Percentiles rank a stretch among this genome's conserved stretches.
Evolutionary conservation across 2,888 invertebrate species (phyloP).

Genomic region (Anticlea derivata): DNA sequence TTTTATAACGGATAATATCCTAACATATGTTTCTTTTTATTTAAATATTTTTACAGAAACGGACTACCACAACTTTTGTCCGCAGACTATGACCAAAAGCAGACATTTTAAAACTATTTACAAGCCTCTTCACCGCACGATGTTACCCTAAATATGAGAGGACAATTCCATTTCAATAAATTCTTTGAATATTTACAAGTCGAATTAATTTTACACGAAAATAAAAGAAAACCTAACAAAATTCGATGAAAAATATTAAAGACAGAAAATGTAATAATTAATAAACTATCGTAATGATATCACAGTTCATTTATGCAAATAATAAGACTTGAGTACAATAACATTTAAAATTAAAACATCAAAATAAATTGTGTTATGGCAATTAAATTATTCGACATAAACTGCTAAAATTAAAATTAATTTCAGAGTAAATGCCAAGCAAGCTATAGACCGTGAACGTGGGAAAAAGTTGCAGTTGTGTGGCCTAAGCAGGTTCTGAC

Average conservation of each 20-base stretch:
- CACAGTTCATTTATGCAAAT: constrained; percentile 84
- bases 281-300: constrained; percentile 78
- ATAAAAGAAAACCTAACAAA: constrained; percentile 45
- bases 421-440: constrained; percentile 17
- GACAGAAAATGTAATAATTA: constrained; percentile 55
- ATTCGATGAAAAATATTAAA: constrained; percentile 7
- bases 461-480: neutral
- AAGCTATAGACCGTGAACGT: constrained; percentile 5
- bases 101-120: constrained; percentile 65
- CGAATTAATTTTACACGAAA: constrained; percentile 45
- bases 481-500: too few relatives aligned
- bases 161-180: constrained; percentile 75
- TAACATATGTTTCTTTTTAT: too few relatives aligned
- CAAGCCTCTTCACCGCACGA: constrained; percentile 65
- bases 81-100: constrained; percentile 43
- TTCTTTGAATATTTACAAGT: constrained; percentile 66
- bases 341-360: constrained; percentile 36
- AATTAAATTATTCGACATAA: constrained; percentile 48
- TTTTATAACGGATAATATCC: too few relatives aligned
- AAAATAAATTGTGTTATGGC: constrained; percentile 56
- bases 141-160: constrained; percentile 55
- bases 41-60: neutral
- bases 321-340: constrained; percentile 54
- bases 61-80: constrained; percentile 5
- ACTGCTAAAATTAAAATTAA: constrained; percentile 25